Base-by-base conservation (phyloP, 1,140 invertebrate genomes). In the Nasonia giraulti region DNA sequence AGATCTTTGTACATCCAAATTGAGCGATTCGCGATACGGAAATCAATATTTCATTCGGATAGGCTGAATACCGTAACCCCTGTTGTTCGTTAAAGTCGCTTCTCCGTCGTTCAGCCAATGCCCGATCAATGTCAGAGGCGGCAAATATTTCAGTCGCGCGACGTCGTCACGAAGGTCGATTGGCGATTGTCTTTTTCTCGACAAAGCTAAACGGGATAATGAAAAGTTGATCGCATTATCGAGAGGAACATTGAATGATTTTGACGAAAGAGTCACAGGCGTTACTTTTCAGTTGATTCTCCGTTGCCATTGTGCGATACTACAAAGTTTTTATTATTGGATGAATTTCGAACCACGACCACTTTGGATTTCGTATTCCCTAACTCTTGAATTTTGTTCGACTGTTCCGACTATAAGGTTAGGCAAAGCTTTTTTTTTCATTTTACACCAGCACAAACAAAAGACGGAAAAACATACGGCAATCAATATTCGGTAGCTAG, bases 101-200 rank as follows among this genome's bases (percentile, higher is more conserved):
- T 91, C 89, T 27, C 92, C 93, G 66, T 91, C 92, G 33, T 91
- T 89, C 14, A 89, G 80, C 90, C 90, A 91, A n/a, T 91, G 89
- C 2, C 90, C 90, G 62, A 87, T 89, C 2, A 91, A 68, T 14
- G 85, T 86, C 44, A 91, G 78, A 0, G 87, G 87, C 47, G 87
- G 83, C 85, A 87, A 88, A 84, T 68, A 86, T 14, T 78, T 86
- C 2, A n/a, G 14, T 68, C 44, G 80, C 17, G 86, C 87, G 17
- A 87, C 27, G n/a, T 55, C 71, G 55, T 90, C 88, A 4, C 87
- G 85, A 66, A 91, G 77, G 79, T 91, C 86, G 11, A 91, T 89
- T 2, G 90, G 90, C 31, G 90, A 89, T 81, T 89, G 89, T 78
- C 87, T 89, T 8, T 68, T 86, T 69, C 80, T 87, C 66, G 75